Base-by-base conservation (phyloP, 2,888 invertebrate species). In the Orthonevra nobilis region DNA sequence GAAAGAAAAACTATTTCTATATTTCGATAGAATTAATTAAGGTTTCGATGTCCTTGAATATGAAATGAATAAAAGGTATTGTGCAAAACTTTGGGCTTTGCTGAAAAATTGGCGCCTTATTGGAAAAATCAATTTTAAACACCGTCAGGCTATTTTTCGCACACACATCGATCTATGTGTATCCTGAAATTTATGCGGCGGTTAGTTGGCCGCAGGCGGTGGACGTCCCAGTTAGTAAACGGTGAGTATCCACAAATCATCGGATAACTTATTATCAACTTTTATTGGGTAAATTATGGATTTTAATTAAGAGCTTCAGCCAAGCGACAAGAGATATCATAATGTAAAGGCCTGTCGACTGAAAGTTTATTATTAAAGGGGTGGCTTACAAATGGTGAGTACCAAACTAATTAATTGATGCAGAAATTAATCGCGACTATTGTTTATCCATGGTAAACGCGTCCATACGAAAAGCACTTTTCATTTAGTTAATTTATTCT, bases 291-390 rank as follows among this genome's bases (percentile, higher is more conserved):
- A 15, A 75, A 63, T 75, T 75, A 75, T 69, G 63, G 63, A 63
- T 69, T 75, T 69, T 69, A 75, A 75, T 75, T 75, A 75, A 63
- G 69, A 56, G 56, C 74, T 60, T 46, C 40, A 68, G 68, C 40
- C 28, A 44, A 73, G 52, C 52, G 58, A 26, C 44, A 42, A 36
- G 38, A 52, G 60, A 38, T 56, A 56, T 75, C 61, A 61, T 19
- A 46, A 61, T 40, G 40, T 54, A 10, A 56, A 36, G 54, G 28
- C 32, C 26, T 61, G 61, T 60, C 74, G 36, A 61, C 54, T 38
- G 46, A 26, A 46, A 60, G 38, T 32, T 68, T 60, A 74, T 63
- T 56, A 42, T 23, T 20, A 34, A 61, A 14, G 48, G 56, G 34
- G 50, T 42, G 42, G 10, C 17, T 34, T 17, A 30, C 38, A 23